Evolutionary conservation across 2,888 invertebrate genomes (phyloP), one percentile per base, ranked within the genome.

Genomic region (Capitulum mitella): DNA sequence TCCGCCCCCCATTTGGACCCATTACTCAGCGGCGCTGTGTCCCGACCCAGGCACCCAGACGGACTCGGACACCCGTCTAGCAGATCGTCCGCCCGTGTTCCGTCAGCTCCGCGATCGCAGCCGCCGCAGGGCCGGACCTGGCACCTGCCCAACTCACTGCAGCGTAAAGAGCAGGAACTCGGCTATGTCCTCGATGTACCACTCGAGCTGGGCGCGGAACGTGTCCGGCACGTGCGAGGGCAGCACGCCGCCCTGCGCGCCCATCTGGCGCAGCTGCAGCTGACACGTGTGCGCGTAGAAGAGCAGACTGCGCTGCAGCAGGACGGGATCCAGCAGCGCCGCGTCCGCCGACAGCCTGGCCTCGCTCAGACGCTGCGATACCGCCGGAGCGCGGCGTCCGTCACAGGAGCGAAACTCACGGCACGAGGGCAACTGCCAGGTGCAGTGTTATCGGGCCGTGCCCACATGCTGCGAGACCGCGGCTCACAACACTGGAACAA

Each of bases 111-210:
- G n/a, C n/a, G n/a, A n/a, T n/a, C n/a, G n/a, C n/a, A n/a, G n/a
- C n/a, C n/a, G n/a, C n/a, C n/a, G n/a, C n/a, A 43, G 43, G 6
- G 12, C 43, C 43, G 6, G 43, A 19, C 10, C 16, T 29, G 22
- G 26, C 29, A 29, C 34, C 32, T 22, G 34, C 26, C 26, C 10
- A 80, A 91, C 93, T 92, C 87, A 95, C 94, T 95, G 95, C 84
- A 97, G 90, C 6, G 93, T 91, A 85, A 97, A 97, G 51, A 97
- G 90, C 84, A 98, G 89, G 87, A 98, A 95, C 87, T 98, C 98
- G 22, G 98, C 96, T 83, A 98, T 92, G 85, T 98, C 98, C 87
- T 98, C 98, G 83, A 98, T 91, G 86, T 96, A 95, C 93, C 97
- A 98, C 88, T 98, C 98, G 64, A 98, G 98, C 84, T 95, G 89